phyloP scores from a whole-genome alignment of 2,888 invertebrate genomes.

The Ditula angustiorana region DNA sequence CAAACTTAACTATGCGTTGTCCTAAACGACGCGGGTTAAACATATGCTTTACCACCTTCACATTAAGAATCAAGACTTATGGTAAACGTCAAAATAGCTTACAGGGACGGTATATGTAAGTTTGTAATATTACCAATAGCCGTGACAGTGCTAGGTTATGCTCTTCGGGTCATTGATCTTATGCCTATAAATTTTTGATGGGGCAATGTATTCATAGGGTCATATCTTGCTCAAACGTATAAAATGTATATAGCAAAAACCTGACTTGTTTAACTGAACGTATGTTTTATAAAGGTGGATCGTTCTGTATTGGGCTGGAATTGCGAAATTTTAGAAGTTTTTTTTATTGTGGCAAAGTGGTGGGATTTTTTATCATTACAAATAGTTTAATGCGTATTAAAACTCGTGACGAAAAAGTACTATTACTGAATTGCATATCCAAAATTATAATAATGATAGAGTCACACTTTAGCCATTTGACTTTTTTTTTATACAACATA shows the following conservation, averaged over 20 bases:
- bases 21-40: neutral
- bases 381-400: no score
- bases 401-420: no score
- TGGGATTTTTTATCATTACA: no score
- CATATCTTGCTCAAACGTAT: neutral
- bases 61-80: neutral
- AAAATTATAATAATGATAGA: no score
- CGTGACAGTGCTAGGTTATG: conserved; percentile 33
- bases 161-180: conserved; percentile 27
- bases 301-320: no score
- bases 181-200: conserved; percentile 15
- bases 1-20: neutral
- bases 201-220: neutral
- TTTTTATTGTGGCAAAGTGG: no score
- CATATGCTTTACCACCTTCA: neutral
- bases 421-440: no score
- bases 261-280: neutral
- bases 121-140: conserved; percentile 25
- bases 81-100: neutral
- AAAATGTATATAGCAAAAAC: neutral
- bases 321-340: no score
- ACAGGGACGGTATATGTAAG: conserved; percentile 7
- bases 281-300: neutral
- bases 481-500: no score
- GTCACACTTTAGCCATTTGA: no score